Evolutionary conservation across 1,140 invertebrate genomes (phyloP), one percentile per base, ranked within the genome.

Genomic region (Drosophila sturtevanti): DNA sequence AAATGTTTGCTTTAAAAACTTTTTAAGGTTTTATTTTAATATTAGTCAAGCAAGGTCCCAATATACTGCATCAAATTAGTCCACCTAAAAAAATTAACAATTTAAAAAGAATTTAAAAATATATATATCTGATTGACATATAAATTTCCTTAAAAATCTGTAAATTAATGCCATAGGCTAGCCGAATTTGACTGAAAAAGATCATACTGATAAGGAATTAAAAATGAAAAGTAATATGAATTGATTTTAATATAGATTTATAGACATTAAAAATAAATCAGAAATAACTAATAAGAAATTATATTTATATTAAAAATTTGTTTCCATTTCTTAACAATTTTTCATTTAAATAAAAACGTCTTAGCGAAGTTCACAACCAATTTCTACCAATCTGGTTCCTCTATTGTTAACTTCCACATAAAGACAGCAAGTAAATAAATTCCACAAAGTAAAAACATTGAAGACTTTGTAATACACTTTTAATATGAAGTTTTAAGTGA

Each of bases 361-460:
- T 16, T 10, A 31, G 1, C 67, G 6, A 10, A n/a, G 37, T 22
- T 63, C 5, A 9, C 31, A 63, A 72, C 67, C 70, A 38, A 51
- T 72, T 72, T 58, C 38, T 0, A 0, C 2, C 0, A 0, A 2
- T 63, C 38, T 63, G 70, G 70, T 31, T 56, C 18, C 67, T 22
- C 22, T 31, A 18, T 34, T 10, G 2, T 48, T 48, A 21, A 34
- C 16, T 34, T 34, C 31, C 24, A 34, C 54, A 56, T 18, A 9
- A 27, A 27, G n/a, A 52, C 4, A 3, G n/a, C 37, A 22, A 21
- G 11, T 35, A 37, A 81, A 78, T 52, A 74, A 41, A 72, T 59
- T 81, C 78, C 79, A 81, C 71, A 75, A 62, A 27, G 31, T 55
- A 59, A 44, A 69, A 63, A 76, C 41, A 68, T 56, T 41, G 31